Conservation (phyloP, 2,888 invertebrate species). For the Stictocephala bisonia region DNA sequence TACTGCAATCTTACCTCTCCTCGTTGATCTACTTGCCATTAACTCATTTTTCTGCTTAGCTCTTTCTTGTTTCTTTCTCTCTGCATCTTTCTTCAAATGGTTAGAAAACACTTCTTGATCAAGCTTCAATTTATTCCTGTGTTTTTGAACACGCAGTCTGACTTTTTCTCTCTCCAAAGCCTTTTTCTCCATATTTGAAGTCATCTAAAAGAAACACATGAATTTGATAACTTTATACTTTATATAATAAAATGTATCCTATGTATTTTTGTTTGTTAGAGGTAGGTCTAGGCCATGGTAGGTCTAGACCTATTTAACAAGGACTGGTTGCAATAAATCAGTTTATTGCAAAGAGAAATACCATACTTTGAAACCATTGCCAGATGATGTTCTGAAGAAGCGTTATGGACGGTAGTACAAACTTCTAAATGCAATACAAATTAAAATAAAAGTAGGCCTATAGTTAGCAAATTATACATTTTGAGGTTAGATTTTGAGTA, state of each 20-base stretch:
- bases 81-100: conserved; percentile 36
- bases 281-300: no score
- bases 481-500: no score
- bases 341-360: no score
- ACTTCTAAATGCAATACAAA: no score
- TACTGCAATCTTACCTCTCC: conserved; percentile 29
- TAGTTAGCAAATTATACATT: no score
- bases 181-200: conserved; percentile 22
- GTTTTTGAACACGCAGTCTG: conserved; percentile 36
- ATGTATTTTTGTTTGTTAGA: conserved; percentile 37
- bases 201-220: conserved; percentile 16
- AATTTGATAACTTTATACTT: conserved; percentile 24
- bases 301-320: no score
- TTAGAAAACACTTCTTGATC: conserved; percentile 28
- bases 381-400: no score
- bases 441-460: no score
- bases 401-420: no score
- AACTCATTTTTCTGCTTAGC: conserved; percentile 34
- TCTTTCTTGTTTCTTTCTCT: conserved; percentile 41
- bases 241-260: conserved; percentile 32
- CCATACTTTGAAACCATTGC: no score
- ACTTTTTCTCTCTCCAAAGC: conserved; percentile 37
- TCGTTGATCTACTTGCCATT: conserved; percentile 35
- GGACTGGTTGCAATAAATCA: no score
- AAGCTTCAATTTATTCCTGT: conserved; percentile 35